Conservation (phyloP, 2,113 vertebrate species). For the Gracilinanus agilis region DNA sequence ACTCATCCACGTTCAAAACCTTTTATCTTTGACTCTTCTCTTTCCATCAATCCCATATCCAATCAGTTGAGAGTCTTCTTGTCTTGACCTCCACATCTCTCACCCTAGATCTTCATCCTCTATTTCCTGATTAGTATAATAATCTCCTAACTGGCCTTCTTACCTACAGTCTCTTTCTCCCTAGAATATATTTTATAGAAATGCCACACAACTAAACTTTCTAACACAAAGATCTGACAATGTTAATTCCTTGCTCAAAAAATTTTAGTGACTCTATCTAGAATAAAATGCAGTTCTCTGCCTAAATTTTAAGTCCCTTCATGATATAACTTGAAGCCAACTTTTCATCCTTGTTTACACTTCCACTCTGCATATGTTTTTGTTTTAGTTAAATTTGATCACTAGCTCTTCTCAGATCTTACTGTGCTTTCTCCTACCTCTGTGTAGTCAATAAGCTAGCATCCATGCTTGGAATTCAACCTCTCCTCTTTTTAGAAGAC, state of each 20-base stretch:
- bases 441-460: neutral
- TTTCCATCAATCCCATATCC: neutral
- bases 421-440: neutral
- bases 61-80: no score
- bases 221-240: neutral
- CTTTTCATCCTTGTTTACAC: neutral
- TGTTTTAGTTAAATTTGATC: neutral
- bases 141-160: neutral
- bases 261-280: neutral
- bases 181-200: neutral
- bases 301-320: neutral
- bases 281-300: neutral
- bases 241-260: neutral
- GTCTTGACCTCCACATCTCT: neutral
- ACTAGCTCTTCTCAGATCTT: neutral
- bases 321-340: neutral
- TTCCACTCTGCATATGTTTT: neutral
- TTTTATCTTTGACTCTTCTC: neutral
- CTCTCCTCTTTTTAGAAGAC: neutral
- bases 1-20: neutral
- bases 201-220: neutral
- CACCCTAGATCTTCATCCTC: neutral
- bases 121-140: neutral
- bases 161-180: neutral
- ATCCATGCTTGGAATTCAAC: neutral